Base-by-base conservation (phyloP, 2,888 invertebrate genomes). In the Eucera pruinosa region DNA sequence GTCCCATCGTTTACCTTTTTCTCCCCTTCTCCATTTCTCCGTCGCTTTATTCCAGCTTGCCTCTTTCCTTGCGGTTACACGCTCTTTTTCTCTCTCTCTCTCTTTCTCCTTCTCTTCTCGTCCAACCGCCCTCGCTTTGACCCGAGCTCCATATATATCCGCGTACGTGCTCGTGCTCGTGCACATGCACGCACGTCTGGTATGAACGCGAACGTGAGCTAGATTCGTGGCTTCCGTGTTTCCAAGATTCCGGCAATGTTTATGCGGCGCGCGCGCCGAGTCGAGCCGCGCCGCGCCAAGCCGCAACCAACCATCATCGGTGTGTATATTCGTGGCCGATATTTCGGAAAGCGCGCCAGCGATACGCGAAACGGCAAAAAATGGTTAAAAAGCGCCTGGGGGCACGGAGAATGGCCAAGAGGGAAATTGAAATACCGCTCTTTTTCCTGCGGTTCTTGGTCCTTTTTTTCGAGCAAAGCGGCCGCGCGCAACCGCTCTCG, bases 161-260 rank as follows among this genome's bases (percentile, higher is more conserved):
- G 13, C 13, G 52, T 15, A 41, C 13, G 30, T 25, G 36, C 23
- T 7, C 54, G 9, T 43, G 13, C 13, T n/a, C 6, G 23, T 23
- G 39, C 18, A 23, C 50, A 43, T 30, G 67, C 48, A 75, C 55
- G 64, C 50, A 36, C 61, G 67, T 36, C 25, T 30, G 67, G 45
- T 55, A 70, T 67, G 75, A 36, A 50, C 65, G 36, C 57, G 65
- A 62, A 68, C 69, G 52, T 52, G 70, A 62, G 50, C 60, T 57
- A 68, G 85, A 76, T 80, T 69, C 67, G 76, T 47, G 50, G 67
- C 72, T 86, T 79, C 78, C 78, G 76, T 65, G 78, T 81, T 83
- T 73, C 74, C 69, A 77, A 73, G 74, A 81, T 80, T 72, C 27
- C 61, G 62, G 3, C 60, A 9, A 11, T 52, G 52, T 75, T 65